Conservation (phyloP, 2,113 vertebrate species). For the Pedetes capensis region DNA sequence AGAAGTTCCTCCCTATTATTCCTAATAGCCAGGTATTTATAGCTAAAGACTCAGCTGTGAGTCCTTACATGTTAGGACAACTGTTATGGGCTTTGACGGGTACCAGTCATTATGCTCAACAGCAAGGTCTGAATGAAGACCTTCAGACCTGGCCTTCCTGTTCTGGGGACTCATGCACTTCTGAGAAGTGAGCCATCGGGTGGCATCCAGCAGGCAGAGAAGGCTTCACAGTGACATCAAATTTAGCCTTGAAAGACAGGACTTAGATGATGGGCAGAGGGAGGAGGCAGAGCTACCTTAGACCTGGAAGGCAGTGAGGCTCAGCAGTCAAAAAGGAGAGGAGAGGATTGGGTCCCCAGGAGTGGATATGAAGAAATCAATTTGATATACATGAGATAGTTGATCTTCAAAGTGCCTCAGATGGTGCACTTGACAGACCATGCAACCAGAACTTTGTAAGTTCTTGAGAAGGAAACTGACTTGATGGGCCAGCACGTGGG, state of each 20-base stretch:
- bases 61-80: not conserved
- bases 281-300: not conserved
- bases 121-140: not conserved
- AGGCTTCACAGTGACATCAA: not conserved
- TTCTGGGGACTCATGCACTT: not conserved
- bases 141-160: not conserved
- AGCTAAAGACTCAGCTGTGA: not conserved
- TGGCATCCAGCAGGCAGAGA: not conserved
- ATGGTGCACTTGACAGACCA: not conserved
- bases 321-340: not conserved
- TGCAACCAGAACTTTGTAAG: not conserved
- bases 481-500: accelerated
- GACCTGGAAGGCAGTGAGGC: not conserved
- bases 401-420: not conserved
- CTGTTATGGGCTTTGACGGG: not conserved
- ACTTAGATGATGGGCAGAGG: too few species aligned
- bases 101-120: not conserved
- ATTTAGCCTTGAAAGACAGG: not conserved
- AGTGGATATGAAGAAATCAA: not conserved
- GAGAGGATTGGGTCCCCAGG: not conserved
- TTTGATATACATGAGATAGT: not conserved
- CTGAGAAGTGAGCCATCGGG: accelerated
- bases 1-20: not conserved
- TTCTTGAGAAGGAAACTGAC: not conserved
- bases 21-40: not conserved